These are phyloP conservation scores for Ditula angustiorana DNA, from an alignment of 2,888 invertebrate genomes.

Conservation along the genomic window DNA sequence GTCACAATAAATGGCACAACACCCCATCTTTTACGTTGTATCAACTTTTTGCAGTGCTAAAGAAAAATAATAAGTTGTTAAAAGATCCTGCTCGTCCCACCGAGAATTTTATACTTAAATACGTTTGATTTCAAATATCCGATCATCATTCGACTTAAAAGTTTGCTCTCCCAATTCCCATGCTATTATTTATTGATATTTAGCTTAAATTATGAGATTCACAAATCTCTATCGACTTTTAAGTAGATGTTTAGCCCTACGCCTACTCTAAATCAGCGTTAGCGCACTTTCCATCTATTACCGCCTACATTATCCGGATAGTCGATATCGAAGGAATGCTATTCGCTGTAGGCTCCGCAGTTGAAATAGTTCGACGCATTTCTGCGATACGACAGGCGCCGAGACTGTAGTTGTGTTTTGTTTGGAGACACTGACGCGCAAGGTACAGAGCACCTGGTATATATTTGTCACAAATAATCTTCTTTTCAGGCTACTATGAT, in stretches of 20 bases:
- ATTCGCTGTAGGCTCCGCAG: constrained; percentile 63
- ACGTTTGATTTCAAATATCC: too few relatives aligned
- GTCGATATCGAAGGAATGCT: constrained; percentile 71
- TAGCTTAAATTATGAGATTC: constrained; percentile 13
- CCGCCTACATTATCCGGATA: constrained; percentile 71
- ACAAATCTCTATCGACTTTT: constrained; percentile 19
- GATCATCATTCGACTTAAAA: too few relatives aligned
- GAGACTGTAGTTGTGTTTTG: not conserved
- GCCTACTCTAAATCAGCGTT: constrained; percentile 52
- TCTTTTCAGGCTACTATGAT: too few relatives aligned
- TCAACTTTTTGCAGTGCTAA: too few relatives aligned
- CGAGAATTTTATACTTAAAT: too few relatives aligned
- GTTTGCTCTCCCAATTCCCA: constrained; percentile 8
- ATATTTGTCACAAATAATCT: too few relatives aligned
- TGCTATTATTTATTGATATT: constrained; percentile 10
- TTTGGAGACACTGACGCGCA: not conserved
- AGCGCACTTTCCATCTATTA: constrained; percentile 71
- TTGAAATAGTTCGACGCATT: constrained; percentile 19
- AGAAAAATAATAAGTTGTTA: too few relatives aligned
- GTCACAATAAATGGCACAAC: too few relatives aligned
- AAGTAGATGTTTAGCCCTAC: constrained; percentile 33
- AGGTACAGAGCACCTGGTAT: too few relatives aligned
- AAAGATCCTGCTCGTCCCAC: too few relatives aligned
- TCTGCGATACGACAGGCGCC: constrained; percentile 24
- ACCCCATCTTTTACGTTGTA: too few relatives aligned